phyloP scores from a whole-genome alignment of 1,140 invertebrate genomes.

The Ceratosolen solmsi region DNA sequence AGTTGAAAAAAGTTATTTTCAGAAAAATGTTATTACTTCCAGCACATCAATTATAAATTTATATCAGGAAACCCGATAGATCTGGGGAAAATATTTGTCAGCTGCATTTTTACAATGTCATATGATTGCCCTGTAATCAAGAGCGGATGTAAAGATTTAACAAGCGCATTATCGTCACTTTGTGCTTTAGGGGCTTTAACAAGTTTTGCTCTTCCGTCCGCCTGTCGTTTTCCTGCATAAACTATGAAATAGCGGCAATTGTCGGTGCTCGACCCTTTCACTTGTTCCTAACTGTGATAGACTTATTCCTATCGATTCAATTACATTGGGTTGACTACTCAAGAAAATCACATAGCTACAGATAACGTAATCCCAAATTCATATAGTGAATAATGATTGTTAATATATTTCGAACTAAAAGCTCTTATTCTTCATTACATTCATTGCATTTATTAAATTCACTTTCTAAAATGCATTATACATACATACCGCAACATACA shows the following conservation, averaged over 20 bases:
- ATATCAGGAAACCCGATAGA: not conserved
- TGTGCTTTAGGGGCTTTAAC: constrained; percentile 9
- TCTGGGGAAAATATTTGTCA: not conserved
- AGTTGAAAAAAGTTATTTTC: not conserved
- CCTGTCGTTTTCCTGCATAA: not conserved
- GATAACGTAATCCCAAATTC: not conserved
- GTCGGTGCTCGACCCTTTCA: not conserved
- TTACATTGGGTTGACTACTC: not conserved
- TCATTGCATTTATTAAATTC: no score
- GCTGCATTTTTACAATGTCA: not conserved
- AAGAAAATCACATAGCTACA: not conserved
- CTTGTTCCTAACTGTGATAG: not conserved
- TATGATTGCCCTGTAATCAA: not conserved
- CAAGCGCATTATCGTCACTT: not conserved
- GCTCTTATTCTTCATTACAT: not conserved
- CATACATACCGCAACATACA: no score
- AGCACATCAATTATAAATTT: not conserved
- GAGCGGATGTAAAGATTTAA: not conserved
- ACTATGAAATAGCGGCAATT: constrained; percentile 11
- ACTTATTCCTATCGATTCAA: constrained; percentile 25
- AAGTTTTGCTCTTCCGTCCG: constrained; percentile 28
- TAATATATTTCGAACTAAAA: not conserved
- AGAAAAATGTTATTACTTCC: not conserved
- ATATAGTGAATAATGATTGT: not conserved
- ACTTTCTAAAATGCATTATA: no score